Evolutionary conservation across 2,888 invertebrate species (phyloP), one percentile per base, ranked within the genome.

Genomic region (Epirrhoe alternata): DNA sequence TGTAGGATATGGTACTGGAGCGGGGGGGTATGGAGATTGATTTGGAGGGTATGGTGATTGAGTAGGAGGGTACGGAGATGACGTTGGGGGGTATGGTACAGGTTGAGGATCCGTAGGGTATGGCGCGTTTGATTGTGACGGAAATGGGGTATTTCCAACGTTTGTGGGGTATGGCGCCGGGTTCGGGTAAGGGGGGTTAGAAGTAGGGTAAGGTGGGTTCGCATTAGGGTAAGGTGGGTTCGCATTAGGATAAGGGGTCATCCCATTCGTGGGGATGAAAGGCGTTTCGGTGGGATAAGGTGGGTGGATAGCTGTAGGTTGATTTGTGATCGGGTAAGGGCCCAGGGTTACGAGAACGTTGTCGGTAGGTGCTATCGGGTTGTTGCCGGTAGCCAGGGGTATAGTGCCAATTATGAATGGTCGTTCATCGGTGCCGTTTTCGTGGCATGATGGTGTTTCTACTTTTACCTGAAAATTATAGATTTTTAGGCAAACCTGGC

Each of bases 321-420:
- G 86, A 65, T 74, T 80, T 1, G 82, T 68, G 10, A 86, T 76
- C 6, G 75, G 78, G 66, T 79, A 75, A 42, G 64, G 64, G 14
- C 64, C 55, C 5, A 69, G 60, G 7, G 70, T 66, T 42, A 68
- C 71, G 54, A 76, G 77, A 1, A 45, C 24, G n/a, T 50, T 52
- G 16, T 71, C 63, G 0, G 80, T 58, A 0, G 86, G 83, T 0
- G 49, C n/a, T 49, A 64, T 45, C 1, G 81, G 82, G 0, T 67
- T 77, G 0, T 80, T 66, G 31, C 82, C 86, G 16, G 5, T 42
- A 0, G 75, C 66, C 5, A 92, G 69, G 0, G 92, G 92, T 4
- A 89, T 70, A 5, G 81, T 85, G 0, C 92, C 92, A 14, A 93
- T 78, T 7, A 85, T 75, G 17, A 92, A 74, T 0, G 71, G 77